phyloP scores from a whole-genome alignment of 2,797 vertebrate genomes.

The Yasuhikotakia modesta region DNA sequence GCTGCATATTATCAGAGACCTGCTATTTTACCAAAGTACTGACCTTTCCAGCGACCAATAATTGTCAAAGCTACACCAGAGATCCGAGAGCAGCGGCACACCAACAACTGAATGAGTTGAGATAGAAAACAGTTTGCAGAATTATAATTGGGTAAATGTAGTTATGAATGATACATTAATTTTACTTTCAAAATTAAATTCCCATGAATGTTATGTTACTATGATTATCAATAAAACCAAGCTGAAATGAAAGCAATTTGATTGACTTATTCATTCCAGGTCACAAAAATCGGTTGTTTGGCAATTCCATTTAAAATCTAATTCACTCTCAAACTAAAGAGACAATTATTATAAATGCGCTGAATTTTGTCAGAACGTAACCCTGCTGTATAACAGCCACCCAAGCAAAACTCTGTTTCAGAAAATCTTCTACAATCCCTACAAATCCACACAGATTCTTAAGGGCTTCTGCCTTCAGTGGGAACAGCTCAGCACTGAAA shows the following conservation, averaged over 20 bases:
- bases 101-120: neutral
- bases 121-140: too few species aligned
- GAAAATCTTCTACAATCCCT: neutral
- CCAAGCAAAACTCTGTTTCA: neutral
- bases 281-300: too few species aligned
- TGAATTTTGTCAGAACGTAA: neutral
- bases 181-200: too few species aligned
- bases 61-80: neutral
- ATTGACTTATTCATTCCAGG: too few species aligned
- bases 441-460: neutral
- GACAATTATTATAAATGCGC: neutral
- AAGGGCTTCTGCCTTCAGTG: neutral
- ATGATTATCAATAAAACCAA: too few species aligned
- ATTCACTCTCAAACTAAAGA: too few species aligned
- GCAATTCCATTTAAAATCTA: too few species aligned
- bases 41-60: constrained; percentile 8
- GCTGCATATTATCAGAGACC: constrained; percentile 21
- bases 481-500: neutral
- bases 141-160: too few species aligned
- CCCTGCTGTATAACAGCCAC: neutral
- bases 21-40: neutral
- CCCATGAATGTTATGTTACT: too few species aligned
- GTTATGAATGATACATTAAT: too few species aligned
- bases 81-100: neutral
- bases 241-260: too few species aligned